Evolutionary conservation across 30 jellyfish, hydroid and myxozoan genomes (phyloP), one percentile per base, ranked within the genome.

Genomic region (Nemopilema nomurai): DNA sequence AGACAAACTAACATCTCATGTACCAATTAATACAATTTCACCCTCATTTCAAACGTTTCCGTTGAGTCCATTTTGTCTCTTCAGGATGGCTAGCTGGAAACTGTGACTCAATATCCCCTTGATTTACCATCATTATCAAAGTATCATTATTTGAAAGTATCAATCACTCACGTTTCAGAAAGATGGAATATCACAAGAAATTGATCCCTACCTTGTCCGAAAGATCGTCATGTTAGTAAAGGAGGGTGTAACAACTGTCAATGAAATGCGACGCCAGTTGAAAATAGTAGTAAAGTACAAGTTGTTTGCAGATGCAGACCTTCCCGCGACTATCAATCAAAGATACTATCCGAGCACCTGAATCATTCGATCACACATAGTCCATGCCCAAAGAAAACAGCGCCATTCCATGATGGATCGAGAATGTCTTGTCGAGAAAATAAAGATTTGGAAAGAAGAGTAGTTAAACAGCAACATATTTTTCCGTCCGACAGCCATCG

Each of bases 351-450:
- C 88, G 4, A 19, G 66, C 49, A 51, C 52, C 84, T 21, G 23
- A 8, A 78, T 29, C 28, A 51, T 78, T 22, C 86, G 87, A 18
- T 49, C 86, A 51, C 86, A 78, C 86, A 78, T 78, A 86, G 88
- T 21, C 17, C 28, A 80, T 22, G 88, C 69, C 6, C 4, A 66
- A 26, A 81, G 53, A 51, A 80, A 80, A 33, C 75, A 16, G 29
- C 77, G 91, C 29, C 20, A 71, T 28, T 82, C 91, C 1, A 70
- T 66, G 88, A 82, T 82, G 24, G 91, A 82, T 51, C 91, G 71
- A 41, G 91, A 82, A 70, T 82, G 91, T 49, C 62, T 82, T 4
- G 33, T 16, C 19, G 67, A 53, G 63, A 50, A 82, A 49, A 62
- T n/a, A n/a, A n/a, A n/a, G n/a, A n/a, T n/a, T n/a, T n/a, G n/a